Percentiles rank a stretch among this genome's conserved stretches.
These are phyloP conservation scores for Eurypyga helias DNA, from an alignment of 2,113 vertebrate species.

Conservation along the genomic window DNA sequence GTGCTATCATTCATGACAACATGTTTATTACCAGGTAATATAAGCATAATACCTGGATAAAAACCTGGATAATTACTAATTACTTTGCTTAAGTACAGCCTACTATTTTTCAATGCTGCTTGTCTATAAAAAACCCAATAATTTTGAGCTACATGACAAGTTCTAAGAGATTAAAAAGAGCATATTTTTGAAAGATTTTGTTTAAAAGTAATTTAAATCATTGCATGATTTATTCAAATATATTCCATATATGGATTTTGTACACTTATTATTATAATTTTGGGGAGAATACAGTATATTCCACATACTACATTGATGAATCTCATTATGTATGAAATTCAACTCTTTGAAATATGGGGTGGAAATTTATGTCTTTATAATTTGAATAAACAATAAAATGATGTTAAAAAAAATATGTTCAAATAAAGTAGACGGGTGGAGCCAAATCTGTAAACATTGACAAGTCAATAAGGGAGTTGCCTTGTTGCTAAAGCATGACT, in stretches of 20 bases:
- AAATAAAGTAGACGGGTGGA: neutral
- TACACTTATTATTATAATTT: neutral
- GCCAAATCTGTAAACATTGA: neutral
- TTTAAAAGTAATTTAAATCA: neutral
- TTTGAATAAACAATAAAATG: neutral
- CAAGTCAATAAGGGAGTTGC: constrained; percentile 1
- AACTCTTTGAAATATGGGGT: neutral
- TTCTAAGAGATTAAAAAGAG: neutral
- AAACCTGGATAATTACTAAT: neutral
- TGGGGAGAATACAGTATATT: neutral
- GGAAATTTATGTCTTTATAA: neutral
- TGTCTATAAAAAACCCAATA: neutral
- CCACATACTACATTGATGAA: neutral
- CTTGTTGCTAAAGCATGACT: neutral
- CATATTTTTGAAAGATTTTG: neutral
- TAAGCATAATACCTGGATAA: neutral
- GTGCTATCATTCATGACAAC: neutral
- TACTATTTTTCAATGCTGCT: neutral
- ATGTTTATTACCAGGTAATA: neutral
- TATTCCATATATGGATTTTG: neutral
- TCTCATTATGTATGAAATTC: neutral
- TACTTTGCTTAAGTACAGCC: neutral
- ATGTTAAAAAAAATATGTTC: neutral
- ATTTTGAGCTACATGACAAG: neutral
- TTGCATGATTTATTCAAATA: neutral